Evolutionary conservation across 2,113 vertebrate species (phyloP), one percentile per base, ranked within the genome.

Genomic region (Ochotona princeps): DNA sequence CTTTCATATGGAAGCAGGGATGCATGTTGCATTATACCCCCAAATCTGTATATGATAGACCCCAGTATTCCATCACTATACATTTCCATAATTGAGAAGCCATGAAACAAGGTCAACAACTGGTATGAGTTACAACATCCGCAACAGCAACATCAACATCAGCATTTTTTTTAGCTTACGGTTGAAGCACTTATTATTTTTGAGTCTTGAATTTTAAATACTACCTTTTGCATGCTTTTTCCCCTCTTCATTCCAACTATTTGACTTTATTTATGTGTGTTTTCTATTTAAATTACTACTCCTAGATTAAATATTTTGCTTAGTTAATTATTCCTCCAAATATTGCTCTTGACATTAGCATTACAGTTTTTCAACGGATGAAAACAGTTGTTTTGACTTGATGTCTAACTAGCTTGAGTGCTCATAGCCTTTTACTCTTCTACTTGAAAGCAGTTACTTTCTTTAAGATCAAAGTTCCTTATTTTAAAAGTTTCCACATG

Each of bases 201-300:
- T 44, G 38, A 44, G 38, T 44, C 38, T 44, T 44, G 38, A 44
- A 44, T 44, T 44, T 44, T 44, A 44, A 44, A 44, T 44, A 44
- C 38, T 44, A 44, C 38, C 38, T 44, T 82, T 51, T 38, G 2
- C 8, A 2, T 76, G 20, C 1, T 82, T 88, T 84, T 79, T 4
- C 4, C 8, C 2, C 0, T 30, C 12, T 79, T 32, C 5, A 5
- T 70, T 92, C 18, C 35, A 32, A 30, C 30, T 79, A 14, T 80
- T 80, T 84, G 32, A 11, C 60, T 94, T 92, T 76, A 87, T 61
- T 83, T 90, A 86, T 70, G 65, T 26, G 8, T 2, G n/a, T 44
- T 75, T 82, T 61, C 54, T n/a, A 76, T 88, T 92, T 61, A 2
- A 78, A 63, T 49, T 38, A n/a, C n/a, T 63, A 66, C 0, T 67